phyloP scores from a whole-genome alignment of 2,797 vertebrate species.

The Pteropus rufus region DNA sequence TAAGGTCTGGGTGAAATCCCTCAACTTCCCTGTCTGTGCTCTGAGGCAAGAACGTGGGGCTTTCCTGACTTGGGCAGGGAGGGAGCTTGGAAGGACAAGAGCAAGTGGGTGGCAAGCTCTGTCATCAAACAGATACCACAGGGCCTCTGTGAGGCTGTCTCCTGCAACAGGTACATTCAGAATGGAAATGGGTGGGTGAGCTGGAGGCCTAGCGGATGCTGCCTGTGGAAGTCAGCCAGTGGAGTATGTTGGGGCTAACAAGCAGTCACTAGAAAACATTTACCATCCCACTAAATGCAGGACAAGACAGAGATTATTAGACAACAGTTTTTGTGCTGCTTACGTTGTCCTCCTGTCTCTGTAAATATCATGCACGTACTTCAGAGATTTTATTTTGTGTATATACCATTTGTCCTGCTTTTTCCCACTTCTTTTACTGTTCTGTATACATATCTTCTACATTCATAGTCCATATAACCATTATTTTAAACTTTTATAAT shows the following conservation, averaged over 20 bases:
- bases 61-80: constrained; percentile 27
- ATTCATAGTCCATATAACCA: background rate
- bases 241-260: background rate
- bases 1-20: background rate
- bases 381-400: background rate
- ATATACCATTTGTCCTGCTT: background rate
- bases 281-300: background rate
- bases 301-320: background rate
- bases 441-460: background rate
- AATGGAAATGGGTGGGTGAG: background rate
- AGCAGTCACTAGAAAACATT: background rate
- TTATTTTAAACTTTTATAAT: background rate
- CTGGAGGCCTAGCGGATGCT: background rate
- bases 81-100: background rate
- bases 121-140: background rate
- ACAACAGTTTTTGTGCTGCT: background rate
- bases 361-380: background rate
- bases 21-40: background rate
- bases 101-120: background rate
- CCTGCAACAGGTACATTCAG: background rate
- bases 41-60: background rate
- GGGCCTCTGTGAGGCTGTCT: background rate
- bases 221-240: background rate
- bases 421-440: background rate
- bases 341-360: background rate